phyloP scores from a whole-genome alignment of 2,888 invertebrate species.

The Zelleria hepariella region DNA sequence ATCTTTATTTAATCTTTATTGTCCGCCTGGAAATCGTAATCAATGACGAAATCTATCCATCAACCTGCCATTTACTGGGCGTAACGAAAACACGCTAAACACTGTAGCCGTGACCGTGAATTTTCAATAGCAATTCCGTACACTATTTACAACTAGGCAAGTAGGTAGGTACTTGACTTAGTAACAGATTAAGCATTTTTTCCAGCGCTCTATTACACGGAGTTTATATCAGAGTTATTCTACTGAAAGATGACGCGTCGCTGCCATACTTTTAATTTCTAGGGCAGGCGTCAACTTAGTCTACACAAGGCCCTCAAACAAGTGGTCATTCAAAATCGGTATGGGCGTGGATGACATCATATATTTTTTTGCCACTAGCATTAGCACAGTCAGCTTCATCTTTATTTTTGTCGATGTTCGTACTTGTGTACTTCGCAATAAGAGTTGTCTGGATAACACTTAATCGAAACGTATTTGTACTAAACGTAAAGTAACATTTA shows the following conservation, averaged over 20 bases:
- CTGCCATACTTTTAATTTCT: slow-evolving; percentile 14
- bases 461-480: not conserved
- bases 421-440: not conserved
- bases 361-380: slow-evolving; percentile 40
- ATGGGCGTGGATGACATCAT: slow-evolving; percentile 38
- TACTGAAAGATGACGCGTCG: not conserved
- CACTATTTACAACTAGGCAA: not conserved
- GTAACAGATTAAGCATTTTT: not conserved
- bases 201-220: not conserved
- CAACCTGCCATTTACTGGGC: not conserved
- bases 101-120: not conserved
- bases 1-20: not conserved
- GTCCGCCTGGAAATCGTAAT: not conserved
- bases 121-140: not conserved
- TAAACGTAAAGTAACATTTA: too few species aligned
- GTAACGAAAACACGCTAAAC: not conserved
- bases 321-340: slow-evolving; percentile 24
- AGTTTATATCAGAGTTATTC: not conserved
- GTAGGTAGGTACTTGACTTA: not conserved
- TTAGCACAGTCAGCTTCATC: too few species aligned
- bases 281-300: not conserved
- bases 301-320: slow-evolving; percentile 17
- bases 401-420: not conserved
- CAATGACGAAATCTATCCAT: not conserved
- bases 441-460: not conserved